Evolutionary conservation across 2,113 vertebrate genomes (phyloP).

Genomic region (Rhinopomastus cyanomelas): DNA sequence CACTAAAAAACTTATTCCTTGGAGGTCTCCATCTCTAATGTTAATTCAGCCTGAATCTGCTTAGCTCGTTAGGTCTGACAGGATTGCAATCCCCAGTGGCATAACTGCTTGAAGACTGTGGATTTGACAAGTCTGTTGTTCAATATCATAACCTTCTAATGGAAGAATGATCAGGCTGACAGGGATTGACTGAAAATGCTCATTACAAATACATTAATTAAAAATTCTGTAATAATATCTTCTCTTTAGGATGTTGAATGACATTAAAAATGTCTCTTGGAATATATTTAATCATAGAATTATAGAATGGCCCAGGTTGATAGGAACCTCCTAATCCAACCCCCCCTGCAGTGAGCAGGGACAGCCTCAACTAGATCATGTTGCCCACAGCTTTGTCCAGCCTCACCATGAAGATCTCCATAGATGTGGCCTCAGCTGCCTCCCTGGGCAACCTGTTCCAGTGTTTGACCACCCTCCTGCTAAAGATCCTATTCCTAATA

Average conservation of each 20-base stretch:
- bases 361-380: too few relatives aligned
- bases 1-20: constrained; percentile 41
- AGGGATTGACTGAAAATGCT: neutral
- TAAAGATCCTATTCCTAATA: too few relatives aligned
- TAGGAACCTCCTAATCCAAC: too few relatives aligned
- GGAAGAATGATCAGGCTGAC: neutral
- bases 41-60: constrained; percentile 11
- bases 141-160: neutral
- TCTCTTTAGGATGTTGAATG: neutral
- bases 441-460: too few relatives aligned
- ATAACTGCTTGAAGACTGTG: neutral
- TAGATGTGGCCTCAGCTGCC: too few relatives aligned
- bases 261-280: neutral
- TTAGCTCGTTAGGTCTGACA: constrained; percentile 33
- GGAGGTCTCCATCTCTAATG: neutral
- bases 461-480: too few relatives aligned
- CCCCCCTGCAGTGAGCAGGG: too few relatives aligned
- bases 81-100: neutral
- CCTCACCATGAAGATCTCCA: too few relatives aligned
- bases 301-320: too few relatives aligned
- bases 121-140: neutral
- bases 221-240: neutral
- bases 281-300: neutral
- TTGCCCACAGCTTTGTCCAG: too few relatives aligned
- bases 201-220: neutral